Evolutionary conservation across 2,888 invertebrate species (phyloP).

Genomic region (Heliothis peltigera): DNA sequence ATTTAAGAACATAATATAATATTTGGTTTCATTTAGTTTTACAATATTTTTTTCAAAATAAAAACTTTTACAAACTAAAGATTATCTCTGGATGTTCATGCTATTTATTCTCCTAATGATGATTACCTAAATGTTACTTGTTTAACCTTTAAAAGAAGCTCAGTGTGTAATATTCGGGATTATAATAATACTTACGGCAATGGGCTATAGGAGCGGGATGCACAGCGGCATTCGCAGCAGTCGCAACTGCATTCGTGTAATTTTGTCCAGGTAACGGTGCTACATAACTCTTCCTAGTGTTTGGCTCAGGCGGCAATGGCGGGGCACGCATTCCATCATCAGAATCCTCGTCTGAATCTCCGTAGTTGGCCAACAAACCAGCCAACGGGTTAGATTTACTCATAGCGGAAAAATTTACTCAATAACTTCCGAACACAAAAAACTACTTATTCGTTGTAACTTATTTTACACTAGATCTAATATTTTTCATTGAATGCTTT

Average conservation of each 20-base stretch:
- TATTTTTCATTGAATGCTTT: background rate
- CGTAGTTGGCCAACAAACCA: slow-evolving; percentile 81
- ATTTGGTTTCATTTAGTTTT: no score
- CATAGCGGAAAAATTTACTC: slow-evolving; percentile 63
- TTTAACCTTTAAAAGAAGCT: no score
- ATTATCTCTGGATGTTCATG: no score
- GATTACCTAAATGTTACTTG: no score
- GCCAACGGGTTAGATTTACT: slow-evolving; percentile 82
- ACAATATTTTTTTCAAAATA: no score
- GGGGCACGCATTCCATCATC: slow-evolving; percentile 66
- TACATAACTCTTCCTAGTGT: slow-evolving; percentile 7
- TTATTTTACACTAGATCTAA: background rate
- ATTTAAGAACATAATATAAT: no score
- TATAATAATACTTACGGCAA: slow-evolving; percentile 77
- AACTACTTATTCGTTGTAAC: background rate
- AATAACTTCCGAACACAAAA: slow-evolving; percentile 17
- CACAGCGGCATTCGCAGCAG: slow-evolving; percentile 64
- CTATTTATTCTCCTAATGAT: no score
- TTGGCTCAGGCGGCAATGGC: slow-evolving; percentile 24
- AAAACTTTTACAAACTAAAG: no score
- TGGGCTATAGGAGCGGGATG: slow-evolving; percentile 84
- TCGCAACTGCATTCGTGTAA: slow-evolving; percentile 19
- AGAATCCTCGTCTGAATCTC: slow-evolving; percentile 84
- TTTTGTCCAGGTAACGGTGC: slow-evolving; percentile 44
- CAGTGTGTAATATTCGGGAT: background rate